Evolutionary conservation across 2,113 vertebrate genomes (phyloP), one percentile per base, ranked within the genome.

Genomic region (Opisthocomus hoazin): DNA sequence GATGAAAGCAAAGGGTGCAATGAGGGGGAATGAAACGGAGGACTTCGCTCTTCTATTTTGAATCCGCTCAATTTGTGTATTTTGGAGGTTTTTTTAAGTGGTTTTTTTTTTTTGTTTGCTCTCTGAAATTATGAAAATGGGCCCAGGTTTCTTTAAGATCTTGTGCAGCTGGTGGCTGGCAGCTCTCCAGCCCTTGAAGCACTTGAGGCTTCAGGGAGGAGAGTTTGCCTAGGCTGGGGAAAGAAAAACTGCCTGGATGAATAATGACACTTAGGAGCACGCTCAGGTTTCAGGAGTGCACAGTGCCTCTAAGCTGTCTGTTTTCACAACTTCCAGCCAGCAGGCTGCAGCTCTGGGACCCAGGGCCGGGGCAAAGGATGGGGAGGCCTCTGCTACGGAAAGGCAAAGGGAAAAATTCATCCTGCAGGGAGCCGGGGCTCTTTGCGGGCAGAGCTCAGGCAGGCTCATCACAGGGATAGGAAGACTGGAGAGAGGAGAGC

Each of bases 151-250:
- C 95, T 93, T 90, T 84, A 95, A 95, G 94, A 93, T 93, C 84
- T 93, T 86, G 83, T 95, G 88, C 94, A 97, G 96, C 96, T 97
- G 97, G 89, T 95, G 96, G 90, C 91, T 93, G 96, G 97, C 75
- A 39, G 57, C 60, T 83, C 81, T 97, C 96, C 92, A 97, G 84
- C 75, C 83, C 77, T 84, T 27, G 78, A 96, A 97, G 87, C 96
- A 75, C 94, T 96, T 91, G 97, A 97, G 96, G 93, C 93, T 97
- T 97, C 87, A 68, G 74, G 53, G 69, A 73, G 58, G 87, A 76
- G 92, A 76, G 84, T 86, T 96, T 3, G 58, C 80, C 64, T 92
- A 56, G 89, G 84, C 89, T 84, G 80, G 92, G 73, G 89, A 94
- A 94, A 79, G 95, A 74, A 96, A 97, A 96, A 85, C 92, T 58